These are phyloP conservation scores for Shinisaurus crocodilurus DNA, from an alignment of 2,113 vertebrate species.

Conservation along the genomic window DNA sequence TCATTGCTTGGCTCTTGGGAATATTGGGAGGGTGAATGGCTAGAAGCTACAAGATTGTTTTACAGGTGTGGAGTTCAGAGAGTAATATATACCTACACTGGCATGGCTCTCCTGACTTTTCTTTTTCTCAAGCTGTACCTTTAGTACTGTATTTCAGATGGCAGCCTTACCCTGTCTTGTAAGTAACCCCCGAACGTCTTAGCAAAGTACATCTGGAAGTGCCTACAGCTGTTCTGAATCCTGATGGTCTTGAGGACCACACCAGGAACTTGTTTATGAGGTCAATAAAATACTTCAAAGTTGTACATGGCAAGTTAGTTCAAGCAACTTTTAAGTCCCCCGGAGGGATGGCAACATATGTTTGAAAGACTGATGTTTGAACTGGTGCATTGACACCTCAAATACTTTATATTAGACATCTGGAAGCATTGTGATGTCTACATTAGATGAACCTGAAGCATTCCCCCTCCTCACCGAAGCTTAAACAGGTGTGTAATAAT, in stretches of 20 bases:
- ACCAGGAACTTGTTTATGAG: background rate
- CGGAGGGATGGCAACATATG: background rate
- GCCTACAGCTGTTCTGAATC: background rate
- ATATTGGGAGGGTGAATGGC: background rate
- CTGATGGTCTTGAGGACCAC: background rate
- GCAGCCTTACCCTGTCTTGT: background rate
- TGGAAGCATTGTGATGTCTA: background rate
- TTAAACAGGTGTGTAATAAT: background rate
- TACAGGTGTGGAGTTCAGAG: constrained; percentile 6
- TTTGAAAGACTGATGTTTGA: background rate
- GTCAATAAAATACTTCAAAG: background rate
- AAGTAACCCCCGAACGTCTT: background rate
- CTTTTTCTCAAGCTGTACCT: too few relatives aligned
- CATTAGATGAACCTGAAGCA: background rate
- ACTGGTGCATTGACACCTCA: background rate
- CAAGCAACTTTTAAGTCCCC: accelerated
- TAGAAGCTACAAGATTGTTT: background rate
- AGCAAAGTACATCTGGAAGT: background rate
- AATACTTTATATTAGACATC: background rate
- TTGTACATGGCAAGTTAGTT: background rate
- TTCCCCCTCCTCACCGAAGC: background rate
- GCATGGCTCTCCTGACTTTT: background rate
- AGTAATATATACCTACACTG: background rate
- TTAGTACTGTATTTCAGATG: background rate
- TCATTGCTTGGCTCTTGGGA: constrained; percentile 15